Base-by-base conservation (phyloP, 2,888 invertebrate genomes). In the Dolichopus griseipennis region DNA sequence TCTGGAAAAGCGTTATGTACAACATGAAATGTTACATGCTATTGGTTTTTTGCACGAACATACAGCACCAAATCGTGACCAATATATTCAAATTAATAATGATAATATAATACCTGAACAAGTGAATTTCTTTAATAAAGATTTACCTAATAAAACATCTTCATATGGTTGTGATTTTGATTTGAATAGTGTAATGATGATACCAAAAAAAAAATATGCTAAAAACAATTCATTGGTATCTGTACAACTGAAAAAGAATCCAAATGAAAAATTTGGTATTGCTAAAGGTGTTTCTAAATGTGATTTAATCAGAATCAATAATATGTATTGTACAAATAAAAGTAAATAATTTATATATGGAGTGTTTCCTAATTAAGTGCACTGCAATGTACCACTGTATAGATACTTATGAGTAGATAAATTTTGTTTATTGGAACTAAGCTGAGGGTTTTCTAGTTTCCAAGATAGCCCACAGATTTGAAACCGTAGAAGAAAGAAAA, bases 11-110 rank as follows among this genome's bases (percentile, higher is more conserved):
- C 52, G 52, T 52, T 12, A 52, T 12, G 18, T 52, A 18, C 52
- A 52, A 21, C 92, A 92, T 74, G 92, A 92, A 77, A 78, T 92
- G 68, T 85, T 91, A 77, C 92, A 92, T 74, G 88, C 88, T 0
- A 73, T 88, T 12, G 91, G 91, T 0, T 91, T 92, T 78, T 83
- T 88, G 76, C 92, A 92, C 76, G 90, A 74, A 66, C 92, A 92
- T 78, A 90, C 88, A 74, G 84, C 90, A 0, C 84, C 83, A 1
- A 89, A 91, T 74, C 82, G 91, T 0, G 91, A 91, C 75, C 83
- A 87, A 64, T 88, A 83, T 73, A 88, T 89, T 1, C 78, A 75
- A 0, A 84, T 92, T 27, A 80, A 83, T 2, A 33, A 66, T 15
- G 76, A 76, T 65, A 77, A 78, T 62, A 74, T 78, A n/a, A 15